Percentiles rank a stretch among this genome's conserved stretches.
These are phyloP conservation scores for Tinamus major DNA, from an alignment of 2,797 vertebrate species.

Conservation along the genomic window DNA sequence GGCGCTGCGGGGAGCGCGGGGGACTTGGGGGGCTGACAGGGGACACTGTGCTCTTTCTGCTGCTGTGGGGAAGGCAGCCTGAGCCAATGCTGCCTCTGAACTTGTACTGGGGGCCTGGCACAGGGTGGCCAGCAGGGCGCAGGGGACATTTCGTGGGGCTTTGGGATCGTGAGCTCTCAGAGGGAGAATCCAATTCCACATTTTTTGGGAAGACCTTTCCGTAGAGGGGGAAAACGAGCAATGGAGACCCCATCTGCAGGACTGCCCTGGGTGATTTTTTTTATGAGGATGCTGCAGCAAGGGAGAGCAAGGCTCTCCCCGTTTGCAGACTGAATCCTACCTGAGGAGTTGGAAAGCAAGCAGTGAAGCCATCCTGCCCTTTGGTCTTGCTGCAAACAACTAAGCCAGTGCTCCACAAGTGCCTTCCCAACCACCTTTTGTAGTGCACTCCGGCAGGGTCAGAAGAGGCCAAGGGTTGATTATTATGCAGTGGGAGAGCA, in stretches of 20 bases:
- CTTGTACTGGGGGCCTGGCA: neutral
- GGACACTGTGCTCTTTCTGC: neutral
- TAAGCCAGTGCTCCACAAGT: neutral
- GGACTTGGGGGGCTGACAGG: neutral
- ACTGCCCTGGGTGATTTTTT: too few relatives aligned
- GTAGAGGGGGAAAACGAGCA: neutral
- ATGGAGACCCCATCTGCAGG: neutral
- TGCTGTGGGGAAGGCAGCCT: neutral
- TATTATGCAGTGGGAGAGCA: neutral
- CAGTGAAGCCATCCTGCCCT: neutral
- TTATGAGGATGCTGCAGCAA: neutral
- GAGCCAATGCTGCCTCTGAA: neutral
- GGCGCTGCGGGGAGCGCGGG: neutral
- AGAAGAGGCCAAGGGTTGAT: neutral
- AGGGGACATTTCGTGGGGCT: neutral
- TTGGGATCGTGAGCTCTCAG: neutral
- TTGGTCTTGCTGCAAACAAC: accelerated
- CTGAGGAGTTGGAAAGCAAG: neutral
- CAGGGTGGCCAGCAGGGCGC: accelerated
- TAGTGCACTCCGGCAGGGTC: neutral
- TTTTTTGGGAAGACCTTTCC: neutral
- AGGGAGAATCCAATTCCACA: neutral
- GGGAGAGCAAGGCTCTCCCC: neutral
- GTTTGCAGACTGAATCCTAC: neutral
- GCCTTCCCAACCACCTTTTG: neutral